These are phyloP conservation scores for Zeugodacus cucurbitae DNA, from an alignment of 1,140 invertebrate genomes.

Conservation along the genomic window DNA sequence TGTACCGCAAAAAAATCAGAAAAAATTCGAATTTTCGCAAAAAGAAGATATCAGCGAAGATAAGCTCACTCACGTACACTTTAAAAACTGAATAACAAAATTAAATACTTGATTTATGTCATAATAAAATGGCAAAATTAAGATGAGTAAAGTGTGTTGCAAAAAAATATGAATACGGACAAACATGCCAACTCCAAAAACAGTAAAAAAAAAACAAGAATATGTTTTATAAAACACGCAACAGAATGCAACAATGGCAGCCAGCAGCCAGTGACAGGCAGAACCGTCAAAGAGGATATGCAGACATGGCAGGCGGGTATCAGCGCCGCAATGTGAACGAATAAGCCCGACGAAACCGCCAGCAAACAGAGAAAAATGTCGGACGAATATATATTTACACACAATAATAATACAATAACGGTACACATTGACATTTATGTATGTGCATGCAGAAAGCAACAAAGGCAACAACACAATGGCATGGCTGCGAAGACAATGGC, in stretches of 20 bases:
- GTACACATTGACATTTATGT: neutral
- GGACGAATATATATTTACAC: neutral
- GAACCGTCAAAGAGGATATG: neutral
- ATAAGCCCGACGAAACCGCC: neutral
- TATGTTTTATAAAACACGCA: neutral
- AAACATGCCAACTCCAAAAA: neutral
- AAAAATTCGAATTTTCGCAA: too few relatives aligned
- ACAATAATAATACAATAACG: neutral
- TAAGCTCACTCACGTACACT: neutral
- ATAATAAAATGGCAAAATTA: slow-evolving; percentile 18
- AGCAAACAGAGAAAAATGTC: slow-evolving; percentile 19
- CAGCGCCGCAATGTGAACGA: neutral
- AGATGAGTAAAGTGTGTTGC: neutral
- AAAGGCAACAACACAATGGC: neutral
- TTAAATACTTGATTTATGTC: slow-evolving; percentile 32
- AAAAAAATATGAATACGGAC: neutral
- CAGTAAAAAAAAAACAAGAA: neutral
- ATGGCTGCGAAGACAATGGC: neutral
- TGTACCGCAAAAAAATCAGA: too few relatives aligned
- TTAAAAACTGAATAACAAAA: slow-evolving; percentile 5
- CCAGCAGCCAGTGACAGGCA: neutral
- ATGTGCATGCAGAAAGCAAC: neutral
- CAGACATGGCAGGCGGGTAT: neutral
- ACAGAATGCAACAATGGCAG: neutral
- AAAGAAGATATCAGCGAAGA: neutral